Evolutionary conservation across 1,140 invertebrate genomes (phyloP).

Genomic region (Pseudomyrmex gracilis): DNA sequence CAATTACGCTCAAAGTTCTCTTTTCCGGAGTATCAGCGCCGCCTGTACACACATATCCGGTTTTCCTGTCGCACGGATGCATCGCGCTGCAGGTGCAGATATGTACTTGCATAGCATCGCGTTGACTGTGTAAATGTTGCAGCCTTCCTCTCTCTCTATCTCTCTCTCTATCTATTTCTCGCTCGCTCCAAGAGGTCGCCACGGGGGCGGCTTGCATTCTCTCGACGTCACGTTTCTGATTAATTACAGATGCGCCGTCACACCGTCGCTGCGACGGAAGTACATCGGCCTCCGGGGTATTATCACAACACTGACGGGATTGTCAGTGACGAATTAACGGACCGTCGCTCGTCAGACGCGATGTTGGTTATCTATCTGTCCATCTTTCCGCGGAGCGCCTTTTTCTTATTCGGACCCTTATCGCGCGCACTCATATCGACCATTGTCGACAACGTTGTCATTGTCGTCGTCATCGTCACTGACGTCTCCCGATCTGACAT

Average conservation of each 20-base stretch:
- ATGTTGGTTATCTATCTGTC: conserved; percentile 42
- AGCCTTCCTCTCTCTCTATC: not conserved
- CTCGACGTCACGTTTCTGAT: conserved; percentile 69
- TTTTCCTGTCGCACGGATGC: conserved; percentile 19
- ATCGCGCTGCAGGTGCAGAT: not conserved
- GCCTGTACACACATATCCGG: conserved; percentile 24
- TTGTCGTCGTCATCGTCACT: conserved; percentile 1
- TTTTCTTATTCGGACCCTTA: conserved; percentile 47
- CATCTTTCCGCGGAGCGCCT: conserved; percentile 19
- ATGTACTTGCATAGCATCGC: conserved; percentile 18
- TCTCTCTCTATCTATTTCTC: no score
- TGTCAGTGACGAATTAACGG: conserved; percentile 71
- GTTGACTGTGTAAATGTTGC: conserved; percentile 64
- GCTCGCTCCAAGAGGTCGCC: conserved; percentile 9
- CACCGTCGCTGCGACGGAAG: conserved; percentile 44
- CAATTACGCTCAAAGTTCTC: conserved; percentile 37
- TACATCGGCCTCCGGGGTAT: conserved; percentile 48
- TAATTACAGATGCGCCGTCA: conserved; percentile 78
- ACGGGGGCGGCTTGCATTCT: conserved; percentile 38
- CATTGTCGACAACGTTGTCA: not conserved
- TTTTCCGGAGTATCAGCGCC: conserved; percentile 35
- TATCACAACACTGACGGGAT: conserved; percentile 63
- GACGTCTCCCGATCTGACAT: conserved; percentile 46
- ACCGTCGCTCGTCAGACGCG: conserved; percentile 24
- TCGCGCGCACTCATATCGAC: not conserved